phyloP scores from a whole-genome alignment of 2,888 invertebrate species.

The Labia minor region DNA sequence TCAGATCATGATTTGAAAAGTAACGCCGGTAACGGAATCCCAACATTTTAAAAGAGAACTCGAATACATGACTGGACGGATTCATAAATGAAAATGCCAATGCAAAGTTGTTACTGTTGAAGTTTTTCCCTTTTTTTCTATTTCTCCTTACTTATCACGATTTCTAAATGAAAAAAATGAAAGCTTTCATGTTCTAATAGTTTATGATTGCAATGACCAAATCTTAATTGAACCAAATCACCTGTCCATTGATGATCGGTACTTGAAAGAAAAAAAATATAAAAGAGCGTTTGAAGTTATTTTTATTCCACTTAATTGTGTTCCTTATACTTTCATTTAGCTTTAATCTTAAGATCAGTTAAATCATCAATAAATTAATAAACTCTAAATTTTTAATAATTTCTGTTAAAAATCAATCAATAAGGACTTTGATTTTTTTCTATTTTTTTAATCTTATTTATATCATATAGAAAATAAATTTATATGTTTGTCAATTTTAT shows the following conservation, averaged over 20 bases:
- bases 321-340: no score
- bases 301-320: no score
- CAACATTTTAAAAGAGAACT: background rate
- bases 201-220: constrained; percentile 5
- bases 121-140: background rate
- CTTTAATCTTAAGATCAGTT: no score
- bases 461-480: no score
- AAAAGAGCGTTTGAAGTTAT: no score
- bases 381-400: no score
- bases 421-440: no score
- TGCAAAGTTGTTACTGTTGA: background rate
- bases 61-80: background rate
- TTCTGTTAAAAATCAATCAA: no score
- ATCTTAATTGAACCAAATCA: background rate
- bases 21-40: constrained; percentile 13
- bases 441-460: no score
- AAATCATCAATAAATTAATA: no score
- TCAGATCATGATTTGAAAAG: background rate
- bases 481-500: no score
- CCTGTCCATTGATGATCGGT: background rate
- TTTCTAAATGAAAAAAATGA: constrained; percentile 13
- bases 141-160: constrained; percentile 6
- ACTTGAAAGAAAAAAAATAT: no score
- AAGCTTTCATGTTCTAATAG: background rate
- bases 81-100: constrained; percentile 5